Evolutionary conservation across 2,797 vertebrate species (phyloP).

Genomic region (Sebastes baramenuke): DNA sequence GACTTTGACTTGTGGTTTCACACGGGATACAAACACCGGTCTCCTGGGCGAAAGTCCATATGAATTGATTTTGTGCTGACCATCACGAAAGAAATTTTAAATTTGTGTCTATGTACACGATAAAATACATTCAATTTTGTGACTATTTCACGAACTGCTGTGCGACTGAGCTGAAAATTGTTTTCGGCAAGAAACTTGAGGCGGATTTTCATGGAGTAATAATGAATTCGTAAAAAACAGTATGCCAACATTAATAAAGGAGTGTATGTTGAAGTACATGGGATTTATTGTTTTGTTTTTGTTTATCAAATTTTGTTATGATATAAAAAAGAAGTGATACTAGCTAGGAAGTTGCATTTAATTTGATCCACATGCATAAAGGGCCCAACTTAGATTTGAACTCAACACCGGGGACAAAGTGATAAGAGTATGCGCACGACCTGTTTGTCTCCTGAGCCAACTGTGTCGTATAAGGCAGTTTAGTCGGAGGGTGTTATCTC

Average conservation of each 20-base stretch:
- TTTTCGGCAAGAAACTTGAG: background rate
- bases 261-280: background rate
- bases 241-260: background rate
- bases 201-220: background rate
- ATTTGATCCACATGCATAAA: background rate
- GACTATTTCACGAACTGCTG: rapidly evolving
- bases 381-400: background rate
- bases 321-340: background rate
- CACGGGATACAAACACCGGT: too few relatives aligned
- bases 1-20: too few relatives aligned
- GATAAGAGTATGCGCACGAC: slow-evolving; percentile 3
- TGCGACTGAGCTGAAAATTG: background rate
- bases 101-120: rapidly evolving
- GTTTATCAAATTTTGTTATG: background rate
- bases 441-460: slow-evolving; percentile 24
- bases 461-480: slow-evolving; percentile 43
- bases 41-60: too few relatives aligned
- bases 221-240: background rate
- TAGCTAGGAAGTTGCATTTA: background rate
- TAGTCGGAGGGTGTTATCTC: slow-evolving; percentile 60
- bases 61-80: too few relatives aligned
- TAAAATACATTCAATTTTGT: rapidly evolving
- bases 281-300: background rate
- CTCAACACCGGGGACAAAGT: background rate
- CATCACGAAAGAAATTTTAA: too few relatives aligned